Percentiles rank a stretch among this genome's conserved stretches.
These are phyloP conservation scores for Pterocles orientalis DNA, from an alignment of 2,113 vertebrate species.

Conservation along the genomic window DNA sequence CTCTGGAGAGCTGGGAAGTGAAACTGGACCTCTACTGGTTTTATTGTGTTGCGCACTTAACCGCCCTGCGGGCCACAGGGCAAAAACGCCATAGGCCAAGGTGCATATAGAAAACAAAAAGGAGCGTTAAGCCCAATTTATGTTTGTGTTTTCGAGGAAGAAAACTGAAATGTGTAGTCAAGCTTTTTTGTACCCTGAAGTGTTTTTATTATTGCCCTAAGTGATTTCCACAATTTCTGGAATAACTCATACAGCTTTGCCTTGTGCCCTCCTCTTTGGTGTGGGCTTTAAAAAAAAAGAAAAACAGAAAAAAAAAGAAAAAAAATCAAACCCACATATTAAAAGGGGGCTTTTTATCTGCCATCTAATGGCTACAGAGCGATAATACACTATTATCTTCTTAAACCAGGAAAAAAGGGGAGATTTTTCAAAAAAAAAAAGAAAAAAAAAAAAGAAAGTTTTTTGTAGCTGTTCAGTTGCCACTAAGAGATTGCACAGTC, in stretches of 20 bases:
- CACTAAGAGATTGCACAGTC: constrained; percentile 99
- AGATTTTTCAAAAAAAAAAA: constrained; percentile 81
- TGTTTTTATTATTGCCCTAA: constrained; percentile 90
- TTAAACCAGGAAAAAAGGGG: constrained; percentile 86
- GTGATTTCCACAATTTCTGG: constrained; percentile 94
- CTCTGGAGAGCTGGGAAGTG: constrained; percentile 77
- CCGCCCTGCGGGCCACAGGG: constrained; percentile 95
- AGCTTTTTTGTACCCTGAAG: constrained; percentile 90
- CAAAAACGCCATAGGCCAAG: constrained; percentile 95
- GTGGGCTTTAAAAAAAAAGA: constrained; percentile 81
- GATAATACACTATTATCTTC: constrained; percentile 91
- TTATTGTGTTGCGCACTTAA: constrained; percentile 93
- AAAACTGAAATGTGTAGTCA: constrained; percentile 85
- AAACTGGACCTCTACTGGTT: constrained; percentile 84
- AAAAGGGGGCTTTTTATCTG: constrained; percentile 86
- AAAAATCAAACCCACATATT: constrained; percentile 83
- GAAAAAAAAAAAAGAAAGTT: constrained; percentile 78
- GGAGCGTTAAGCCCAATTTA: constrained; percentile 85
- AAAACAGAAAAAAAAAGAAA: constrained; percentile 47
- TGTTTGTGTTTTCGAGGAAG: constrained; percentile 85
- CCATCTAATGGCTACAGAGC: constrained; percentile 92
- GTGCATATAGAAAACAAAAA: constrained; percentile 88
- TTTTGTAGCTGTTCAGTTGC: constrained; percentile 98
- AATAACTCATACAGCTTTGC: constrained; percentile 99
- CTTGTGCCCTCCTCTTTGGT: constrained; percentile 87